phyloP scores from a whole-genome alignment of 2,888 invertebrate genomes.

The Hyles lineata region DNA sequence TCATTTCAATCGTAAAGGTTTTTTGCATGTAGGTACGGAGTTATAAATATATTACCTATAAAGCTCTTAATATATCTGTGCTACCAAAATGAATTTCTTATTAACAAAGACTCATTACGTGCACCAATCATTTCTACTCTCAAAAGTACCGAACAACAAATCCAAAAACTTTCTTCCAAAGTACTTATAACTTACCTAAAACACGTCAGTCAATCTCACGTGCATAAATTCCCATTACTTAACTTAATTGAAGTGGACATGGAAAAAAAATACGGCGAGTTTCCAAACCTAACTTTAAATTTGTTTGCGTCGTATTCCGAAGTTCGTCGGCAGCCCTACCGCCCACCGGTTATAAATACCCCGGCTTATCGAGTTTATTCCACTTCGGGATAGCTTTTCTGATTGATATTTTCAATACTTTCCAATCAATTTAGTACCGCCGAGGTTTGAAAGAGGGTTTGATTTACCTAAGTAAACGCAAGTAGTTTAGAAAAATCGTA shows the following conservation, averaged over 20 bases:
- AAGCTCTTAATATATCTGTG: too few relatives aligned
- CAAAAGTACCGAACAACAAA: too few relatives aligned
- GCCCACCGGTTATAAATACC: conserved; percentile 57
- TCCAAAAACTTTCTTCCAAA: too few relatives aligned
- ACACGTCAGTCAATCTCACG: neutral
- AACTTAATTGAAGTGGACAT: conserved; percentile 17
- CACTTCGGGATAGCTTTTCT: conserved; percentile 41
- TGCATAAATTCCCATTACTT: neutral
- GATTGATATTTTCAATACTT: conserved; percentile 29
- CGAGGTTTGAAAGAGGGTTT: neutral
- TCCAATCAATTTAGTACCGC: conserved; percentile 15
- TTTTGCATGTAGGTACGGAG: too few relatives aligned
- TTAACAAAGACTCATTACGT: too few relatives aligned
- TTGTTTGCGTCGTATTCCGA: conserved; percentile 38
- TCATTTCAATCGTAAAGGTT: too few relatives aligned
- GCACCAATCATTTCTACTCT: too few relatives aligned
- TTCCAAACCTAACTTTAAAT: conserved; percentile 30
- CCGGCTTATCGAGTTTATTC: conserved; percentile 51
- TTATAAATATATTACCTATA: too few relatives aligned
- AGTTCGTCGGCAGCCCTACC: conserved; percentile 41
- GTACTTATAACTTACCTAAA: too few relatives aligned
- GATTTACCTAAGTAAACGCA: neutral
- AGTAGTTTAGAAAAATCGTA: neutral
- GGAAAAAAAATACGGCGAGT: neutral
- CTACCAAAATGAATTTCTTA: too few relatives aligned